Base-by-base conservation (phyloP, 2,797 vertebrate genomes). In the Rachycentron canadum region DNA sequence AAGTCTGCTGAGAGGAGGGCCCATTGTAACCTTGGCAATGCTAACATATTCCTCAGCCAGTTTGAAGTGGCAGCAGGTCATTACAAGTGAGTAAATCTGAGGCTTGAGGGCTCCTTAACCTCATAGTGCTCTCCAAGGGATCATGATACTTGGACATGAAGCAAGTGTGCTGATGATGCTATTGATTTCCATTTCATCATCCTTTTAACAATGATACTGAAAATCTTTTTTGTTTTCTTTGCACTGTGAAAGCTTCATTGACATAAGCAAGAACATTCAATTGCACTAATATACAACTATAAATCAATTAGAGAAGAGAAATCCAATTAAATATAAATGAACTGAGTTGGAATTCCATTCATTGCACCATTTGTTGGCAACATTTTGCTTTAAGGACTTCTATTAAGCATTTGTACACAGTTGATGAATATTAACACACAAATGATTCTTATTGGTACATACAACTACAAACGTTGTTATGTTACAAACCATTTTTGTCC, bases 1-100 rank as follows among this genome's bases (percentile, higher is more conserved):
- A 95, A 92, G 90, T 96, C 97, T 1, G 98, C 98, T 0, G 98
- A 99, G 93, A 96, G 97, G 94, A 96, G 97, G 93, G 98, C 98
- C 0, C 97, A 98, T 83, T 99, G 97, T 93, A 99, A 99, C 89
- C 96, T 99, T 53, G 98, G 98, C 83, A 99, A 99, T 17, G 96
- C 98, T 4, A 95, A 96, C 91, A 96, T 99, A 86, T 99, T 99
- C 92, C 96, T 99, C 79, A 96, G 96, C 36, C 96, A 98, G 93
- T 99, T 97, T 90, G 97, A 99, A 81, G 94, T 95, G 1, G 97
- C 98, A 47, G 95, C 96, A 1, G 96, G 96, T 73, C 97, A 99
- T 93, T 99, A 99, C 95, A 99, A 96, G 98, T 97, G 87, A 97
- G 97, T 95, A 50, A 75, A 76, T 56, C 10, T 28, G 28, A 34